Percentiles rank a stretch among this genome's conserved stretches.
These are phyloP conservation scores for Syrista parreyssii DNA, from an alignment of 2,888 invertebrate species.

Conservation along the genomic window DNA sequence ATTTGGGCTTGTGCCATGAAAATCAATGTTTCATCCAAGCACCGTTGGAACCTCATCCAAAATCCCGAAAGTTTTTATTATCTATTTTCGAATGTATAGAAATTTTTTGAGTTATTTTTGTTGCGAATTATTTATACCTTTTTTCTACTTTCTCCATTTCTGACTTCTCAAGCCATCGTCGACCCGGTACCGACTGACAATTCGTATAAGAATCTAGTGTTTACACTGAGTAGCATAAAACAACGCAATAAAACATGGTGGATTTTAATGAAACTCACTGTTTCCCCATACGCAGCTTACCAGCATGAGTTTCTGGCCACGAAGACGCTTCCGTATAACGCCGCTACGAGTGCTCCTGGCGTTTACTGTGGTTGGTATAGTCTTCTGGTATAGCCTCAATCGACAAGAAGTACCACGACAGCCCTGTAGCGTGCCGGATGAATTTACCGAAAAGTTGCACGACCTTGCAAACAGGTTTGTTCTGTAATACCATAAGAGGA, in stretches of 20 bases:
- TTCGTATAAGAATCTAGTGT: no score
- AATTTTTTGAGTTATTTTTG: no score
- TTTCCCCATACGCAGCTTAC: slow-evolving; percentile 34
- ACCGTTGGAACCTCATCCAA: no score
- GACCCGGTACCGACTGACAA: no score
- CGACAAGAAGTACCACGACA: slow-evolving; percentile 49
- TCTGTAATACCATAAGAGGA: background rate
- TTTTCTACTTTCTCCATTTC: no score
- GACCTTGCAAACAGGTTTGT: slow-evolving; percentile 52
- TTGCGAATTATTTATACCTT: no score
- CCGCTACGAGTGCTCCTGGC: slow-evolving; percentile 52
- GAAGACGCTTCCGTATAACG: slow-evolving; percentile 55
- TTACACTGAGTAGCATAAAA: no score
- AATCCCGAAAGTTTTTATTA: no score
- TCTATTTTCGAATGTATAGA: no score
- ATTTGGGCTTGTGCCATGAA: background rate
- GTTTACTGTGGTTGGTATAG: slow-evolving; percentile 46
- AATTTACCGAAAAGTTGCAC: slow-evolving; percentile 54
- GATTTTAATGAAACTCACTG: no score
- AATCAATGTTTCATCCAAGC: background rate
- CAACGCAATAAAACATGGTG: no score
- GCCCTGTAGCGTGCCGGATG: slow-evolving; percentile 56
- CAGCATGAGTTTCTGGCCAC: slow-evolving; percentile 55
- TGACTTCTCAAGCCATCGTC: no score
- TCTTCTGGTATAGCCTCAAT: slow-evolving; percentile 56